Evolutionary conservation across 2,797 vertebrate species (phyloP), one percentile per base, ranked within the genome.

Genomic region (Pangasius sanitwongsei): DNA sequence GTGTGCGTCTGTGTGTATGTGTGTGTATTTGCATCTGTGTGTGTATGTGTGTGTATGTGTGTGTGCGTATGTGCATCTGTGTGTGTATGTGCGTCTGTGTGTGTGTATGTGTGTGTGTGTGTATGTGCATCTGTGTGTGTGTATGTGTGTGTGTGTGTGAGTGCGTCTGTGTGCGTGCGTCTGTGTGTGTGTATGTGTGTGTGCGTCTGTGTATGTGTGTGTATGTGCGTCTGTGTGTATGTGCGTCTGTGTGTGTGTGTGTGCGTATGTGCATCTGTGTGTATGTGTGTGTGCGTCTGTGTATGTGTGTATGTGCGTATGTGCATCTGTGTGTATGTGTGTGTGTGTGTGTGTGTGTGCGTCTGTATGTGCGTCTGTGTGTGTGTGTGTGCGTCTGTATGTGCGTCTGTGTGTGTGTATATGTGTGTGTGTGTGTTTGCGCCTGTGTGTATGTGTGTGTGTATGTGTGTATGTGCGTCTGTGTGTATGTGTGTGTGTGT

Each of bases 81-180:
- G 20, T 37, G 69, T 70, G 41, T 37, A 2, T 37, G 34, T 37
- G 34, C 2, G 34, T 37, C 1, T 37, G 34, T 41, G 37, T 44
- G 34, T 37, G 16, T 44, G 37, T 44, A 31, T 82, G 61, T 84
- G 83, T 85, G 75, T 91, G 83, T 93, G 83, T 86, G 59, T 87
- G 65, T 88, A 69, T 87, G 63, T 83, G n/a, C 83, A 18, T 89
- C 99, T 85, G 34, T 44, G 41, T 41, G 41, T 75, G 28, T 85
- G 34, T 95, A 94, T 89, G 95, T 95, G 98, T 99, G 94, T 90
- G 98, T 63, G 6, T 65, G 57, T 67, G 41, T 65, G 31, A 37
- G 48, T 31, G 12, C 28, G 55, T 67, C n/a, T 50, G 41, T 50
- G 44, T 67, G 85, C 63, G 70, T 77, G 37, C 34, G 25, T 34